Conservation (phyloP, 1,140 invertebrate species). For the Drosophila grimshawi region DNA sequence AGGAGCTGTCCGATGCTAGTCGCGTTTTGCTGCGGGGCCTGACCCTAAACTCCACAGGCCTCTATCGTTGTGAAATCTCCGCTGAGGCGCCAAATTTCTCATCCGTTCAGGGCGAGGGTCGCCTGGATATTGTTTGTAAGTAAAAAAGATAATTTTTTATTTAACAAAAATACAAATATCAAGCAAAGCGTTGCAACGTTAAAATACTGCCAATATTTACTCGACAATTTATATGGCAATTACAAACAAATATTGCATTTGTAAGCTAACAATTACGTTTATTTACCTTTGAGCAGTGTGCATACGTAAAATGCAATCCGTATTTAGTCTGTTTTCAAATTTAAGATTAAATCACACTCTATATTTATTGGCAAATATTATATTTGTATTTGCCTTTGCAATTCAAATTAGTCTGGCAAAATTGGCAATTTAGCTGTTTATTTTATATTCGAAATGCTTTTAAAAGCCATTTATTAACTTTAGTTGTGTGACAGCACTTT, state of each 20-base stretch:
- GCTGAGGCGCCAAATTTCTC: constrained; percentile 90
- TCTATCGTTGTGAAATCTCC: constrained; percentile 91
- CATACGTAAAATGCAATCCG: neutral
- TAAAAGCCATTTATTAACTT: constrained; percentile 78
- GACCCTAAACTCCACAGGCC: constrained; percentile 88
- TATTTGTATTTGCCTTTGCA: neutral
- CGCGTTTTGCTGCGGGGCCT: constrained; percentile 87
- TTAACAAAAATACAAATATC: neutral
- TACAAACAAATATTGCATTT: constrained; percentile 67
- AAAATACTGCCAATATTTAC: constrained; percentile 49
- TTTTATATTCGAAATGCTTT: constrained; percentile 67
- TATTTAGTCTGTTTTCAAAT: constrained; percentile 8
- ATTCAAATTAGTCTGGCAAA: constrained; percentile 29
- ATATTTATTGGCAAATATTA: neutral
- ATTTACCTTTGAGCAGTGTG: constrained; percentile 15
- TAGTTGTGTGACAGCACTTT: constrained; percentile 71
- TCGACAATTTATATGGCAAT: constrained; percentile 58
- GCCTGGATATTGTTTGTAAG: constrained; percentile 91
- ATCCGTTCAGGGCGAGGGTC: constrained; percentile 88
- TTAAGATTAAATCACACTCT: constrained; percentile 3
- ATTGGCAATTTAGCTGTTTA: constrained; percentile 49
- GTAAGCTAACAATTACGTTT: constrained; percentile 34
- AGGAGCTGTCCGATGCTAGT: constrained; percentile 86
- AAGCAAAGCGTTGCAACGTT: too few species aligned
- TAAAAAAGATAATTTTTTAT: constrained; percentile 45